phyloP scores from a whole-genome alignment of 2,797 vertebrate genomes.

The Enteromius mattozi region DNA sequence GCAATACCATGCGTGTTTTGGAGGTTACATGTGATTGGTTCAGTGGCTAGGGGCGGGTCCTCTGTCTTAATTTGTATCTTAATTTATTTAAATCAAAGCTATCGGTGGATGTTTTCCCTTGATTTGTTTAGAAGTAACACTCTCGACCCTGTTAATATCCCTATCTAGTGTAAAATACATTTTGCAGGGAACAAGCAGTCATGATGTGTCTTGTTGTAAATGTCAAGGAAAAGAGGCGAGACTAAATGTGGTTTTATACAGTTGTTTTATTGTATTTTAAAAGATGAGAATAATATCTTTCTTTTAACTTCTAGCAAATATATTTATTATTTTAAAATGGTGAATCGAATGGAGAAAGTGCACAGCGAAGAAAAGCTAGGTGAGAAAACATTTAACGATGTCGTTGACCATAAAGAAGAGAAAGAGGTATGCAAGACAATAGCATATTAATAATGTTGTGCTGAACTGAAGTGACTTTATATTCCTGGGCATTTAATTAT shows the following conservation, averaged over 20 bases:
- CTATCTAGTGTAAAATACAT: background rate
- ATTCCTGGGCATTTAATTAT: constrained; percentile 14
- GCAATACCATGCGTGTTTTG: constrained; percentile 46
- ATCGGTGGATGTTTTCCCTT: constrained; percentile 27
- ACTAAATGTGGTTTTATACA: constrained; percentile 47
- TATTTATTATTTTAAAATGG: constrained; percentile 53
- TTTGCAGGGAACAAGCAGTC: constrained; percentile 11
- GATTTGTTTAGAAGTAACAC: background rate
- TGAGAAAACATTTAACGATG: background rate
- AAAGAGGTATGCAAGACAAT: background rate
- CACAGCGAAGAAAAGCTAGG: background rate
- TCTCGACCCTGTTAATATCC: background rate
- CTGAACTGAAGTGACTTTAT: constrained; percentile 14
- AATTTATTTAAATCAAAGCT: constrained; percentile 57
- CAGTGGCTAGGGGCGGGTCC: constrained; percentile 78
- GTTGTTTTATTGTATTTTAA: constrained; percentile 54
- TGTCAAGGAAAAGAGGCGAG: constrained; percentile 14
- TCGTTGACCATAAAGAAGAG: constrained; percentile 4
- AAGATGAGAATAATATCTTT: constrained; percentile 6
- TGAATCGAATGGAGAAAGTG: constrained; percentile 22
- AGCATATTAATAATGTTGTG: background rate
- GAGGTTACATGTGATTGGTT: constrained; percentile 52
- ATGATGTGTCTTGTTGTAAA: background rate
- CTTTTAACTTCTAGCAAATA: constrained; percentile 46
- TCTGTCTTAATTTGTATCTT: constrained; percentile 69